Evolutionary conservation across 2,797 vertebrate genomes (phyloP).

Genomic region (Eulemur mongoz): DNA sequence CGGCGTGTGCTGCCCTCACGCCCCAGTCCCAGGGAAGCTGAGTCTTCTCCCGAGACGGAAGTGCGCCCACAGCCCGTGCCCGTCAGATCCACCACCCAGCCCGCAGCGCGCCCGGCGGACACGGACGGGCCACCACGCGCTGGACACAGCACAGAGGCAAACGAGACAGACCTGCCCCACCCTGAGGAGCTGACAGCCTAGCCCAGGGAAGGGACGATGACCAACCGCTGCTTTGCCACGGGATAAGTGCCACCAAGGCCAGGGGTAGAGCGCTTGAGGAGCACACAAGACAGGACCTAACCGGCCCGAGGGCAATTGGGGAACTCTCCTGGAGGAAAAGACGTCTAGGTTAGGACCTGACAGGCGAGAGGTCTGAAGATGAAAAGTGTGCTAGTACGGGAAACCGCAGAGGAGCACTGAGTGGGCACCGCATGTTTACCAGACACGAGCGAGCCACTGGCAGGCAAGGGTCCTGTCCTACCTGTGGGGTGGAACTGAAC

Average conservation of each 20-base stretch:
- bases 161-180: background rate
- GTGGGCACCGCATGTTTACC: fast-evolving
- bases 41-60: background rate
- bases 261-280: fast-evolving
- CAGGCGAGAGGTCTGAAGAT: fast-evolving
- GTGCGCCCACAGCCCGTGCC: background rate
- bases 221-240: fast-evolving
- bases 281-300: fast-evolving
- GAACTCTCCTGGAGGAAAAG: background rate
- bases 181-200: fast-evolving
- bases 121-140: background rate
- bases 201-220: background rate
- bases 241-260: background rate
- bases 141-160: background rate
- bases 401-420: background rate
- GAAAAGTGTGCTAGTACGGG: fast-evolving
- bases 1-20: background rate
- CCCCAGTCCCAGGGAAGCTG: fast-evolving
- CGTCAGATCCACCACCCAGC: background rate
- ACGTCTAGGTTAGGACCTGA: background rate
- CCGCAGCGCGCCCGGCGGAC: background rate
- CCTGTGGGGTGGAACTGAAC: conserved; percentile 99
- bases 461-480: conserved; percentile 72
- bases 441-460: background rate
- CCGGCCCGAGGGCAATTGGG: background rate